Evolutionary conservation across 2,113 vertebrate species (phyloP).

Genomic region (Tupaia chinensis): DNA sequence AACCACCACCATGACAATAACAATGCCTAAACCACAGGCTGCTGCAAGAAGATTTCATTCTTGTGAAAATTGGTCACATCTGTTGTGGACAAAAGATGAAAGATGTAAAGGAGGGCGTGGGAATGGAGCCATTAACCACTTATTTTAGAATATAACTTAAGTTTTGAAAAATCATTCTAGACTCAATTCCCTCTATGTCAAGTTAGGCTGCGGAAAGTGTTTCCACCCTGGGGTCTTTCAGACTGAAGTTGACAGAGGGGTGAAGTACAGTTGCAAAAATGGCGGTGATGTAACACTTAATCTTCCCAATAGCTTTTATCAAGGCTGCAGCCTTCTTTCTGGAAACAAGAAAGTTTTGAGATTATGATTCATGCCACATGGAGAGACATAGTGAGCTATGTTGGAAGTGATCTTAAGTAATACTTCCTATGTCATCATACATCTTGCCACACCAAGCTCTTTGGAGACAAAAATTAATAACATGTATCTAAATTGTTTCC

Average conservation of each 20-base stretch:
- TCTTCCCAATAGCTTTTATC: slow-evolving; percentile 71
- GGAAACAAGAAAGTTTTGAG: slow-evolving; percentile 71
- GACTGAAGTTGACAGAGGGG: slow-evolving; percentile 54
- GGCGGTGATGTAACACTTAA: slow-evolving; percentile 49
- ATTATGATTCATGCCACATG: slow-evolving; percentile 24
- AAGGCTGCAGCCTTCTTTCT: slow-evolving; percentile 53
- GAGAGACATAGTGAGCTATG: slow-evolving; percentile 52
- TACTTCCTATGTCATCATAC: background rate
- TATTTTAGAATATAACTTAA: slow-evolving; percentile 25
- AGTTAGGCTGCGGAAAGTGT: background rate
- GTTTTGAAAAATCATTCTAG: slow-evolving; percentile 52
- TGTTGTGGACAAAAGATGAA: slow-evolving; percentile 40
- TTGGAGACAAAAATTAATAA: slow-evolving; percentile 39
- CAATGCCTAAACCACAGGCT: background rate
- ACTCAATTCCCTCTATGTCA: background rate
- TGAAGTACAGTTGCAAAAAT: slow-evolving; percentile 33
- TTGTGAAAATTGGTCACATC: slow-evolving; percentile 41
- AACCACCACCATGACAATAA: background rate
- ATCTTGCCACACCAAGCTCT: slow-evolving; percentile 21
- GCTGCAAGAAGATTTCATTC: slow-evolving; percentile 16
- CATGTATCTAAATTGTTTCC: slow-evolving; percentile 20
- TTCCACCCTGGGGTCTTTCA: slow-evolving; percentile 65
- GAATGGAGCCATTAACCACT: background rate
- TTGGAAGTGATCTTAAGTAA: slow-evolving; percentile 66
- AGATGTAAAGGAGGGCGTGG: background rate